Percentiles rank a stretch among this genome's conserved stretches.
Evolutionary conservation across 2,888 invertebrate genomes (phyloP).

Genomic region (Listrodromus nycthemerus): DNA sequence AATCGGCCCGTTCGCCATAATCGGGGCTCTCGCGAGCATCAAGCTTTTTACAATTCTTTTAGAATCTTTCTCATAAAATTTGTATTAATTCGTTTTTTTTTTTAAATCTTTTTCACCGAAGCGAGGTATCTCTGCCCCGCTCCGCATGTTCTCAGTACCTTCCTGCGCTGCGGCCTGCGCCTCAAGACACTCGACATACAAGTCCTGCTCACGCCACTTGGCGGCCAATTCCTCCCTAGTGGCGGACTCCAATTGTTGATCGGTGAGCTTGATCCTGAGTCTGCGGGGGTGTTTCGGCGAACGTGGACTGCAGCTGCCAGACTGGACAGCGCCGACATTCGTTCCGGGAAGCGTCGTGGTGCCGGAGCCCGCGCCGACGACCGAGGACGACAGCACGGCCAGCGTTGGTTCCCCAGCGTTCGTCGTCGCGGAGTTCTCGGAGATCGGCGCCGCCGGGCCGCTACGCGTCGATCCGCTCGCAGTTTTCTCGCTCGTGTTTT

Average conservation of each 20-base stretch:
- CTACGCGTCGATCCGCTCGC: not conserved
- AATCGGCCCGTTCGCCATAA: too few species aligned
- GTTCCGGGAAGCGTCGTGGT: not conserved
- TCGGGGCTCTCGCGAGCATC: too few species aligned
- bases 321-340: not conserved
- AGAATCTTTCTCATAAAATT: conserved; percentile 61
- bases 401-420: conserved; percentile 7
- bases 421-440: not conserved
- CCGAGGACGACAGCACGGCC: not conserved
- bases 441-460: not conserved
- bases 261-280: conserved; percentile 87
- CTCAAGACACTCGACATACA: conserved; percentile 91
- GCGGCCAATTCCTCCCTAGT: conserved; percentile 88
- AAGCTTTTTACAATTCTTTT: conserved; percentile 22
- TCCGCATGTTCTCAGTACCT: conserved; percentile 88
- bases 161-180: conserved; percentile 91
- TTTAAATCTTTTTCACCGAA: conserved; percentile 69
- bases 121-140: conserved; percentile 76
- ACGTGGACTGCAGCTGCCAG: conserved; percentile 84
- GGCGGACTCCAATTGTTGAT: conserved; percentile 88
- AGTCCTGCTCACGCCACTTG: conserved; percentile 91
- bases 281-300: conserved; percentile 84
- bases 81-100: conserved; percentile 37
- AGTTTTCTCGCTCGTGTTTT: not conserved
- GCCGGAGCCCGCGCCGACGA: not conserved